Evolutionary conservation across 2,888 invertebrate species (phyloP).

Genomic region (Phorcus lineatus): DNA sequence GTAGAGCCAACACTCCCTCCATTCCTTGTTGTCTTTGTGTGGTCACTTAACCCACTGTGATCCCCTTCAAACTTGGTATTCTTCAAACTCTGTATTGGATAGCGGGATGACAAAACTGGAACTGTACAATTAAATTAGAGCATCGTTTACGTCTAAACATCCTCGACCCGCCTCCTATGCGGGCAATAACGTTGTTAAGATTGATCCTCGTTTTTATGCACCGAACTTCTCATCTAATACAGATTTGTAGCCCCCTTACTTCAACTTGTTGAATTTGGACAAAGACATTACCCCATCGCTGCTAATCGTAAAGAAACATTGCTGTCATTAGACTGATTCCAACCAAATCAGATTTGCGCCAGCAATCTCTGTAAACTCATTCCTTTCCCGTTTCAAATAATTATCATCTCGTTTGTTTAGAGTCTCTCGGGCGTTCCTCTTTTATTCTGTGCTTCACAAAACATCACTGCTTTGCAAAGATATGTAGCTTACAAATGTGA

Average conservation of each 20-base stretch:
- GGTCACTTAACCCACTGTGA: neutral
- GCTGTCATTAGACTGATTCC: neutral
- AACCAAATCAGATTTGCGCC: neutral
- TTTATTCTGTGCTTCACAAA: too few relatives aligned
- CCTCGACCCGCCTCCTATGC: neutral
- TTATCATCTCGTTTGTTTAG: neutral
- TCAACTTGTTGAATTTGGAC: neutral
- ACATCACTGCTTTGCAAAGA: too few relatives aligned
- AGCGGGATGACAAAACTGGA: neutral
- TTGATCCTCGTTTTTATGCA: neutral
- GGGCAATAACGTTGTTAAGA: neutral
- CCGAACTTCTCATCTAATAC: neutral
- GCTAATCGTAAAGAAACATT: neutral
- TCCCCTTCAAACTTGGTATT: neutral
- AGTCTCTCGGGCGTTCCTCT: neutral
- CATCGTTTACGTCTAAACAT: conserved; percentile 1
- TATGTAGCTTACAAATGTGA: too few relatives aligned
- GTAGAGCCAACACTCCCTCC: too few relatives aligned
- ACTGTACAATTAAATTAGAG: neutral
- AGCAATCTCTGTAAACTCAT: neutral
- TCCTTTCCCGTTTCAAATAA: neutral
- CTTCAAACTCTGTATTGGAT: neutral
- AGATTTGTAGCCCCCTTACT: neutral
- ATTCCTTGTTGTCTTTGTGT: too few relatives aligned
- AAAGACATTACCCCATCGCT: neutral